These are phyloP conservation scores for Parochlus steinenii DNA, from an alignment of 2,888 invertebrate species.

Conservation along the genomic window DNA sequence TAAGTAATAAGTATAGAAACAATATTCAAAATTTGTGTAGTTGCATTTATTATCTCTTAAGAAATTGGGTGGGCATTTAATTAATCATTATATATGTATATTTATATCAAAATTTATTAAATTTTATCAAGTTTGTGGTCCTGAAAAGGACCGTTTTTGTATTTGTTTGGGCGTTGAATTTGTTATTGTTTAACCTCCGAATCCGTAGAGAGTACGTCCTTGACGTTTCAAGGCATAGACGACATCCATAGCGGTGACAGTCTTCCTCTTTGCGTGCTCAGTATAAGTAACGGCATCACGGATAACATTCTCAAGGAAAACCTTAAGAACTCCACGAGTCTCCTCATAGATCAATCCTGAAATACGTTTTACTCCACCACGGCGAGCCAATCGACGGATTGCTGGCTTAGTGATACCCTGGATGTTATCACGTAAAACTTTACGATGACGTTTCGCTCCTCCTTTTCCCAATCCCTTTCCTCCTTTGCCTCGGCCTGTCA, in stretches of 20 bases:
- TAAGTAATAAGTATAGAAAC: not conserved
- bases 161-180: not conserved
- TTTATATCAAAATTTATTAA: too few relatives aligned
- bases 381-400: slow-evolving; percentile 54
- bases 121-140: too few relatives aligned
- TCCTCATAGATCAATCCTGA: too few relatives aligned
- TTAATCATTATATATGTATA: too few relatives aligned
- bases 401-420: slow-evolving; percentile 3
- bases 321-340: too few relatives aligned
- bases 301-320: too few relatives aligned
- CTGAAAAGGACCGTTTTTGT: slow-evolving; percentile 2
- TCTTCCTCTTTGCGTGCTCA: slow-evolving; percentile 80
- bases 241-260: slow-evolving; percentile 77
- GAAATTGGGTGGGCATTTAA: too few relatives aligned
- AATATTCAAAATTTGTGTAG: too few relatives aligned
- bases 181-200: slow-evolving; percentile 41
- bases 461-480: slow-evolving; percentile 65
- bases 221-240: slow-evolving; percentile 73
- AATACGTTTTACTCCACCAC: slow-evolving; percentile 53
- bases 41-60: too few relatives aligned
- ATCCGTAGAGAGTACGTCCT: slow-evolving; percentile 69
- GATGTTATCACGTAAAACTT: slow-evolving; percentile 59
- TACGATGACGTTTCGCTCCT: slow-evolving; percentile 68
- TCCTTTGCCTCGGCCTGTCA: slow-evolving; percentile 69
- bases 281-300: too few relatives aligned